These are phyloP conservation scores for Drosophila greeni DNA, from an alignment of 2,888 invertebrate species.

Conservation along the genomic window DNA sequence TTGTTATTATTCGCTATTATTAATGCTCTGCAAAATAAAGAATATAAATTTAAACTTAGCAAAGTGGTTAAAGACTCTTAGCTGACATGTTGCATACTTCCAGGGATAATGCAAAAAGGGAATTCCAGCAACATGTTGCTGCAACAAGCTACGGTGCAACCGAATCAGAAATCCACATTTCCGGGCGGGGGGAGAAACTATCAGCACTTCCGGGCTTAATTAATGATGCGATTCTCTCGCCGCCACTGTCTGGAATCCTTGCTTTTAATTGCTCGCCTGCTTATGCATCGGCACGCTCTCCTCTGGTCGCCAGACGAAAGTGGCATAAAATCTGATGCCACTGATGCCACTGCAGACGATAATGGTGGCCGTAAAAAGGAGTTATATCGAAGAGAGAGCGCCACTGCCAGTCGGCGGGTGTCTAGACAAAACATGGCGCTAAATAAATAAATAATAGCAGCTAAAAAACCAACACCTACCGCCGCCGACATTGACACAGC, in stretches of 20 bases:
- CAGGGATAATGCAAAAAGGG: not conserved
- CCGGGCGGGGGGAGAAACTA: conserved; percentile 13
- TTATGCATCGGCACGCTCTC: conserved; percentile 63
- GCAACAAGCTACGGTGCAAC: conserved; percentile 1
- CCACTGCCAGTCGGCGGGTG: conserved; percentile 53
- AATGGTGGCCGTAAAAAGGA: conserved; percentile 61
- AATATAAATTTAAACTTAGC: too few relatives aligned
- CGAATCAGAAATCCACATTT: not conserved
- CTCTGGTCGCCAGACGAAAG: conserved; percentile 57
- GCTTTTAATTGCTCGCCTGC: conserved; percentile 66
- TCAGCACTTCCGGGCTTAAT: conserved; percentile 42
- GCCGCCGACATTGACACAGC: conserved; percentile 50
- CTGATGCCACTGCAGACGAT: conserved; percentile 44
- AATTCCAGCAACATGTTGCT: conserved; percentile 12
- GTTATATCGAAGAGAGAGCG: conserved; percentile 56
- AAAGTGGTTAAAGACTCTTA: too few relatives aligned
- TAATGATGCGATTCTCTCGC: conserved; percentile 52
- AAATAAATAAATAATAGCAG: conserved; percentile 71
- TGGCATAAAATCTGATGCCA: conserved; percentile 57
- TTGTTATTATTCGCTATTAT: too few relatives aligned
- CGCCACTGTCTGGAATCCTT: conserved; percentile 45
- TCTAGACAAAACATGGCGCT: conserved; percentile 72
- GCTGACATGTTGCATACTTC: not conserved
- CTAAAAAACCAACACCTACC: conserved; percentile 32
- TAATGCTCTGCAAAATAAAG: too few relatives aligned